Evolutionary conservation across 1,140 invertebrate species (phyloP).

Genomic region (Aporrectodea caliginosa): DNA sequence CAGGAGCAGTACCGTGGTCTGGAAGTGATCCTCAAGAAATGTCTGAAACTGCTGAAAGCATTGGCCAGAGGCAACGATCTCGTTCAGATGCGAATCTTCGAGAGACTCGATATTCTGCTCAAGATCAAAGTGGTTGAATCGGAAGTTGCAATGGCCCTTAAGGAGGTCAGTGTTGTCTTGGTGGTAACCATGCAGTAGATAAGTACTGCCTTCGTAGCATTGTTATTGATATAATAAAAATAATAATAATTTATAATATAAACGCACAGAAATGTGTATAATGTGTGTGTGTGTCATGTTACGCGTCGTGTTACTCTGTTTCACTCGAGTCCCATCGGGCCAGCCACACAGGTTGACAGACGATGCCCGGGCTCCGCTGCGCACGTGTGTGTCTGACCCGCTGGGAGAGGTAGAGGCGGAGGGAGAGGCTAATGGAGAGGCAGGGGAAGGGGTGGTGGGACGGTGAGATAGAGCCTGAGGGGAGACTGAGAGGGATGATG

Average conservation of each 20-base stretch:
- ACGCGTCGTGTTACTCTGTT: not conserved
- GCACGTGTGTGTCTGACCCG: too few species aligned
- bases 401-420: too few species aligned
- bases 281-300: too few species aligned
- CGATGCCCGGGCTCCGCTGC: too few species aligned
- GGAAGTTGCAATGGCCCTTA: conserved; percentile 45
- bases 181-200: not conserved
- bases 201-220: not conserved
- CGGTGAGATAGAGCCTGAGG: too few species aligned
- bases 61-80: conserved; percentile 44
- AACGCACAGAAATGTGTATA: too few species aligned
- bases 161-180: conserved; percentile 48
- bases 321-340: too few species aligned
- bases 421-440: too few species aligned
- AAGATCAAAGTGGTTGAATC: conserved; percentile 44
- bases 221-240: not conserved
- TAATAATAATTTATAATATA: not conserved
- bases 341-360: too few species aligned
- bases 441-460: too few species aligned
- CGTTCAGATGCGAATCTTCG: conserved; percentile 49
- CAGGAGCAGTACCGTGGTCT: conserved; percentile 49
- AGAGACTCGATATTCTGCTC: conserved; percentile 47
- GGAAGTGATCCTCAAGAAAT: conserved; percentile 42
- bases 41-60: conserved; percentile 42
- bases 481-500: too few species aligned